Percentiles rank a stretch among this genome's conserved stretches.
Evolutionary conservation across 2,797 vertebrate species (phyloP).

Genomic region (Spea hammondii): DNA sequence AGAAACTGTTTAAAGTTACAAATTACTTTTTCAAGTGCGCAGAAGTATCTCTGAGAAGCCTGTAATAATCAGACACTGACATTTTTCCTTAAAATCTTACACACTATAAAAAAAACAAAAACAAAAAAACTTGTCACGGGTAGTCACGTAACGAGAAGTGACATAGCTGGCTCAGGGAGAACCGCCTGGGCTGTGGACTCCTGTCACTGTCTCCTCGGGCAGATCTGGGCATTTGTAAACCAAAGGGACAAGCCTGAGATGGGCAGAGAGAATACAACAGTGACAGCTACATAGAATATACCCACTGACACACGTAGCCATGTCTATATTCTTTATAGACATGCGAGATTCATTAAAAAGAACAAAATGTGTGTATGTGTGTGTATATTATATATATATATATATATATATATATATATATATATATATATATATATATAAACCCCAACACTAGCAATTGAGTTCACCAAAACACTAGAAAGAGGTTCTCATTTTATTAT

Average conservation of each 20-base stretch:
- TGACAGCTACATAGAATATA: conserved; percentile 42
- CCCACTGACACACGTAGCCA: background rate
- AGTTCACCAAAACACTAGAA: too few relatives aligned
- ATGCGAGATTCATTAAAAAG: too few relatives aligned
- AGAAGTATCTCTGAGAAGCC: background rate
- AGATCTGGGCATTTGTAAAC: conserved; percentile 53
- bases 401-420: too few relatives aligned
- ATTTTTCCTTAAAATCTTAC: conserved; percentile 18
- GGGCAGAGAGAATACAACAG: conserved; percentile 40
- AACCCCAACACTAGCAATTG: too few relatives aligned
- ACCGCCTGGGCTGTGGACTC: conserved; percentile 13
- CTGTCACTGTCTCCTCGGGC: conserved; percentile 42
- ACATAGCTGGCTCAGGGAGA: conserved; percentile 10
- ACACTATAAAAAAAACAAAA: conserved; percentile 28
- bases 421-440: too few relatives aligned
- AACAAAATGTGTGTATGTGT: too few relatives aligned
- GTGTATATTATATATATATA: too few relatives aligned
- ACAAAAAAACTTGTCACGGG: conserved; percentile 42
- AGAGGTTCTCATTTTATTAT: too few relatives aligned
- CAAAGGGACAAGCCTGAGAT: conserved; percentile 39
- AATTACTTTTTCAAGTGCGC: background rate
- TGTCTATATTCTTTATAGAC: background rate
- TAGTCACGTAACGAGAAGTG: conserved; percentile 17
- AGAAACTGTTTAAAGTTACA: background rate
- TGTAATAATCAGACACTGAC: conserved; percentile 2